phyloP scores from a whole-genome alignment of 2,888 invertebrate genomes.

The Prosapia bicincta region DNA sequence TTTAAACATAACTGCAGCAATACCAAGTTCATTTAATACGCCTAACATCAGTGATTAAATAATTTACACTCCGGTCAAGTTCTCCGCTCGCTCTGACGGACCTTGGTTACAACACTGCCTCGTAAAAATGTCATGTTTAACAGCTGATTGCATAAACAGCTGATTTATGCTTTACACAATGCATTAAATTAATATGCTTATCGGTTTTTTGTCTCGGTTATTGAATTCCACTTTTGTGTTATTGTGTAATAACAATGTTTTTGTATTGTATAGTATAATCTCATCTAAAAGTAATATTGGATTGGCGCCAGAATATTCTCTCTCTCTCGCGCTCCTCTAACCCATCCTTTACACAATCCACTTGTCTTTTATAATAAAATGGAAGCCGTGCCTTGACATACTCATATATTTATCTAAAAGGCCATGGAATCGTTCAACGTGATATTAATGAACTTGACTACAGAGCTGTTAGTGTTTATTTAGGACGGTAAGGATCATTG shows the following conservation, averaged over 20 bases:
- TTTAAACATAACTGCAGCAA: no score
- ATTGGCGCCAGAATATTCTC: background rate
- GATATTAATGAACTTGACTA: background rate
- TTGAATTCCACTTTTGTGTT: background rate
- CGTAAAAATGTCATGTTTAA: background rate
- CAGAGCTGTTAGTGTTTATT: background rate
- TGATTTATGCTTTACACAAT: background rate
- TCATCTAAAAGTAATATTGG: slow-evolving; percentile 2
- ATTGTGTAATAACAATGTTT: background rate
- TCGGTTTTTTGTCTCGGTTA: background rate
- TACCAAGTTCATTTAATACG: background rate
- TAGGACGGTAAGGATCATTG: no score
- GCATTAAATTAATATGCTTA: background rate
- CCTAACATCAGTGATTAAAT: background rate
- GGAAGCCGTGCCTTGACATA: background rate
- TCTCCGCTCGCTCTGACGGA: background rate
- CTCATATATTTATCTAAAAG: background rate
- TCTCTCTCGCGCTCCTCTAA: background rate
- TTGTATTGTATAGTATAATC: background rate
- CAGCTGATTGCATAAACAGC: background rate
- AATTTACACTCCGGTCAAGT: background rate
- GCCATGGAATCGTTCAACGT: background rate
- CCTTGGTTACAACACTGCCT: background rate
- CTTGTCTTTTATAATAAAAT: background rate
- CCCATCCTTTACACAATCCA: background rate